Evolutionary conservation across 2,888 invertebrate genomes (phyloP).

Genomic region (Amphiduros pacificus): DNA sequence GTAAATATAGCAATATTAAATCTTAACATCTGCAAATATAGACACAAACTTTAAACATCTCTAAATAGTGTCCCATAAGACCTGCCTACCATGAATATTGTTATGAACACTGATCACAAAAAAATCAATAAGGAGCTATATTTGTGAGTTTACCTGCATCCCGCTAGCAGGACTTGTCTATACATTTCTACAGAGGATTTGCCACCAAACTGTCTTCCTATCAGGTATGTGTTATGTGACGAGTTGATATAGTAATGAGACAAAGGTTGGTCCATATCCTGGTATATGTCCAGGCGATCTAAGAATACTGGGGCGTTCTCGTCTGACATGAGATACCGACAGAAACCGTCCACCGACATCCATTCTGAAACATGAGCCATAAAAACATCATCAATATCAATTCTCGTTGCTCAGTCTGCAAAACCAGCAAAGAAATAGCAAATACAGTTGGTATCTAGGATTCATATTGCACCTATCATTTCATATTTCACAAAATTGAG

Average conservation of each 20-base stretch:
- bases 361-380: slow-evolving; percentile 37
- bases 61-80: no score
- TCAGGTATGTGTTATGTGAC: slow-evolving; percentile 61
- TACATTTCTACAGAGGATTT: slow-evolving; percentile 98
- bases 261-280: slow-evolving; percentile 97
- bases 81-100: no score
- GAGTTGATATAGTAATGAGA: slow-evolving; percentile 99
- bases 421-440: no score
- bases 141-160: slow-evolving; percentile 77
- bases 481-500: background rate
- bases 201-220: slow-evolving; percentile 89
- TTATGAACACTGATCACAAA: no score
- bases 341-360: slow-evolving; percentile 91
- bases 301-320: slow-evolving; percentile 99
- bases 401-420: background rate
- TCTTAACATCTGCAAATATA: no score
- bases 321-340: slow-evolving; percentile 98
- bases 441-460: no score
- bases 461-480: no score
- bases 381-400: background rate
- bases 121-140: no score
- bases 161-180: slow-evolving; percentile 91
- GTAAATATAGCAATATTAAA: no score
- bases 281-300: slow-evolving; percentile 87
- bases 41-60: no score